These are phyloP conservation scores for Callyntrura guangdongensis DNA, from an alignment of 2,888 invertebrate species.

Conservation along the genomic window DNA sequence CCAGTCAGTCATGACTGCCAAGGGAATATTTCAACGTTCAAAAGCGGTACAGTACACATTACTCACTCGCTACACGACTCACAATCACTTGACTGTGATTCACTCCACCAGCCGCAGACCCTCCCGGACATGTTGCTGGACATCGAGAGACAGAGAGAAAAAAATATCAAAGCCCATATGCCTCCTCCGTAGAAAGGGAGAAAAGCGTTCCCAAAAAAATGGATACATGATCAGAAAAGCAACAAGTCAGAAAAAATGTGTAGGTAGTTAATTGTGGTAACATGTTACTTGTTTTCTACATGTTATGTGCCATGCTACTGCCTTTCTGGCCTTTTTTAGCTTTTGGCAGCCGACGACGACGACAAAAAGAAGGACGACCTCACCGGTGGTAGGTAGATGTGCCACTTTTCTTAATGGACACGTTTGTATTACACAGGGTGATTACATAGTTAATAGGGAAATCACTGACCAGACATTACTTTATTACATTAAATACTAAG, in stretches of 20 bases:
- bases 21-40: constrained; percentile 68
- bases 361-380: constrained; percentile 45
- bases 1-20: constrained; percentile 53
- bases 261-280: constrained; percentile 56
- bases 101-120: background rate
- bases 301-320: constrained; percentile 56
- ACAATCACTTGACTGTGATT: background rate
- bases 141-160: constrained; percentile 24
- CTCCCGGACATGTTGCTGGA: background rate
- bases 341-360: constrained; percentile 54
- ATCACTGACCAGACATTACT: background rate
- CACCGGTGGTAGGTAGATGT: background rate
- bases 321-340: constrained; percentile 35
- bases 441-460: background rate
- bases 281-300: constrained; percentile 51
- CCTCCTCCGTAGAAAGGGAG: constrained; percentile 1
- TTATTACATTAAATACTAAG: background rate
- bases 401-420: constrained; percentile 15
- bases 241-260: constrained; percentile 27
- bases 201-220: background rate
- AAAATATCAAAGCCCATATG: constrained; percentile 39
- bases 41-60: constrained; percentile 61
- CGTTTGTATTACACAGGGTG: background rate
- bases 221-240: constrained; percentile 24
- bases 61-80: constrained; percentile 22